Conservation (phyloP, 1,140 invertebrate genomes). For the Acromyrmex charruanus region DNA sequence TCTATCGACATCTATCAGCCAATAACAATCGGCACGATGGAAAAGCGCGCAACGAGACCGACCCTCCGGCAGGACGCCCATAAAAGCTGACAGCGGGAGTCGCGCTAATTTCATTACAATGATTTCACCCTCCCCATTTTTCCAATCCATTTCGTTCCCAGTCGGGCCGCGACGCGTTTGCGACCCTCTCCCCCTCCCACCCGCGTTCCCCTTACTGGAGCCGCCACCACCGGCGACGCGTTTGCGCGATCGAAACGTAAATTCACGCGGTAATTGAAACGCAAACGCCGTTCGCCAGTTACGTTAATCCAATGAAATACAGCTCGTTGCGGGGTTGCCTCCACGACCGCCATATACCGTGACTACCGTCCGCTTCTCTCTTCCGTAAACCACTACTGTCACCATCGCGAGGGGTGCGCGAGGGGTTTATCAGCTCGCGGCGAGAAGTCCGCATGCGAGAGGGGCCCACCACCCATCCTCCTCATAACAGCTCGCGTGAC, state of each 20-base stretch:
- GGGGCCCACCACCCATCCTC: conserved; percentile 41
- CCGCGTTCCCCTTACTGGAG: not conserved
- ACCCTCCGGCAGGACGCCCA: conserved; percentile 29
- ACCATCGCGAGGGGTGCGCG: not conserved
- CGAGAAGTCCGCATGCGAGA: conserved; percentile 74
- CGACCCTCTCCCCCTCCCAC: not conserved
- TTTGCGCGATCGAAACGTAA: conserved; percentile 73
- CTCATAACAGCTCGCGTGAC: conserved; percentile 79
- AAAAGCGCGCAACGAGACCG: conserved; percentile 46
- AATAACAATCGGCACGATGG: conserved; percentile 67
- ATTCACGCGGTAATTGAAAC: conserved; percentile 79
- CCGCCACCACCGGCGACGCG: conserved; percentile 41
- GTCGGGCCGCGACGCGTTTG: not conserved
- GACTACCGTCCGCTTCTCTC: conserved; percentile 25
- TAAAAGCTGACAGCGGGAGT: conserved; percentile 48
- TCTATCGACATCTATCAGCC: conserved; percentile 61
- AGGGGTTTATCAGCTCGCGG: conserved; percentile 69
- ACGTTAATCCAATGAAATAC: conserved; percentile 80
- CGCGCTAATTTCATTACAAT: conserved; percentile 73
- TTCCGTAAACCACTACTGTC: conserved; percentile 8
- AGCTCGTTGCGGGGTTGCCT: conserved; percentile 52
- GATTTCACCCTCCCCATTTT: conserved; percentile 70
- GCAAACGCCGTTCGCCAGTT: conserved; percentile 77
- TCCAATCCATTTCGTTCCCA: conserved; percentile 67
- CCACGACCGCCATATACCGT: conserved; percentile 39